Evolutionary conservation across 2,797 vertebrate genomes (phyloP).

Genomic region (Chiroxiphia lanceolata): DNA sequence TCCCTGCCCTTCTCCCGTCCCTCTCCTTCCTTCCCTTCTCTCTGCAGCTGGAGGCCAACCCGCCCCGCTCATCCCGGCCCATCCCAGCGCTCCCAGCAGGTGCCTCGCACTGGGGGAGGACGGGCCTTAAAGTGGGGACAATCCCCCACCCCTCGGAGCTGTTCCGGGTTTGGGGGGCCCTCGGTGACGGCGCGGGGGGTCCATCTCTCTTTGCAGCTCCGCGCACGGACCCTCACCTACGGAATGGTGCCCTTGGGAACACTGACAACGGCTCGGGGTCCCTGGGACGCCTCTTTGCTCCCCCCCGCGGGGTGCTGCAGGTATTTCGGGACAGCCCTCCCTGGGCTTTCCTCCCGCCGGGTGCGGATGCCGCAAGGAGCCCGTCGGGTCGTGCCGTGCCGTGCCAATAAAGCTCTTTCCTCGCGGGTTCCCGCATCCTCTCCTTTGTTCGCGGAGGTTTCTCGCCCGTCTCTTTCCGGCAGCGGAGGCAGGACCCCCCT

Average conservation of each 20-base stretch:
- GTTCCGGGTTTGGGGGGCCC: background rate
- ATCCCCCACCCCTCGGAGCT: background rate
- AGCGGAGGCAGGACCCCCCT: background rate
- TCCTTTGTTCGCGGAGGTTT: slow-evolving; percentile 47
- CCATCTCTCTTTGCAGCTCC: slow-evolving; percentile 36
- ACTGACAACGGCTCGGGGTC: background rate
- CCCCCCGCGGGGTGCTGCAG: background rate
- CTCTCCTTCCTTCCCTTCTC: background rate
- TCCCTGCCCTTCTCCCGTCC: background rate
- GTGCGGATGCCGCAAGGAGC: background rate
- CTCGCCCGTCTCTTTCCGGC: background rate
- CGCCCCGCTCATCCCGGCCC: background rate
- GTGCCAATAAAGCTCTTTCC: slow-evolving; percentile 65
- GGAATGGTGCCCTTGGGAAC: background rate
- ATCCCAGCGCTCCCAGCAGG: slow-evolving; percentile 10
- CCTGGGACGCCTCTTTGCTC: background rate
- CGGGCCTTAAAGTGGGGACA: background rate
- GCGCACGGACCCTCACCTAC: background rate
- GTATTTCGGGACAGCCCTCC: slow-evolving; percentile 10
- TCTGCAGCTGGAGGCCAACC: slow-evolving; percentile 22
- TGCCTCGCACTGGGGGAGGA: background rate
- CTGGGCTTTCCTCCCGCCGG: background rate
- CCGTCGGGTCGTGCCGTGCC: background rate
- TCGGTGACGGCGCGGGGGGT: background rate
- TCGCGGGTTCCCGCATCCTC: slow-evolving; percentile 46